Conservation (phyloP, 2,113 vertebrate genomes). For the Thamnophis sirtalis region DNA sequence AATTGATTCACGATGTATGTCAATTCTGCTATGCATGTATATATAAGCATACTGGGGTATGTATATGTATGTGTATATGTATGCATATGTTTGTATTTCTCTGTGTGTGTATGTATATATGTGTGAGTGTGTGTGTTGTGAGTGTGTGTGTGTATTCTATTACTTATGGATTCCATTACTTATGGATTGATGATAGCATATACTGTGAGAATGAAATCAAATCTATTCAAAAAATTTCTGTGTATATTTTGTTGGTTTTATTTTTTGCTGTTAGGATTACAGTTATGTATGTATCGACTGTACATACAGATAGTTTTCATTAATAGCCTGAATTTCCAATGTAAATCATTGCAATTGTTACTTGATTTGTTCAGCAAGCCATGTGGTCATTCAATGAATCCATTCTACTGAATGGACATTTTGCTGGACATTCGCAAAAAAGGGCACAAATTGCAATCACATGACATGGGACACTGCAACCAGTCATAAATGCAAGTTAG, state of each 20-base stretch:
- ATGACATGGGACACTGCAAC: background rate
- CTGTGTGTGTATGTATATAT: too few species aligned
- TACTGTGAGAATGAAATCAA: too few species aligned
- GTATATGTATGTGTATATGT: too few species aligned
- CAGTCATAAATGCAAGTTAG: background rate
- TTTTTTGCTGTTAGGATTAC: too few species aligned
- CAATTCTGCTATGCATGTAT: background rate
- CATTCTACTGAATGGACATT: background rate
- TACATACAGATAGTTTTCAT: background rate
- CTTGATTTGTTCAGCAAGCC: background rate
- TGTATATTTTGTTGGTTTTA: too few species aligned
- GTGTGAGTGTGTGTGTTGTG: too few species aligned
- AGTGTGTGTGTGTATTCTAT: too few species aligned
- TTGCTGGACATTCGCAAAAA: background rate
- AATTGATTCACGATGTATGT: background rate
- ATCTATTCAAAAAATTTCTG: too few species aligned
- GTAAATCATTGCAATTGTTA: background rate
- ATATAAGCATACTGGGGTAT: too few species aligned
- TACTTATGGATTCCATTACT: too few species aligned
- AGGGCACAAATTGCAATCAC: background rate
- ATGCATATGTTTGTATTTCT: too few species aligned
- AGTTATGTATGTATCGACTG: background rate
- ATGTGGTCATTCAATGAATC: background rate
- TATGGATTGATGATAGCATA: too few species aligned
- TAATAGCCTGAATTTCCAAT: background rate